Base-by-base conservation (phyloP, 2,888 invertebrate species). In the Campopleginae sp. region DNA sequence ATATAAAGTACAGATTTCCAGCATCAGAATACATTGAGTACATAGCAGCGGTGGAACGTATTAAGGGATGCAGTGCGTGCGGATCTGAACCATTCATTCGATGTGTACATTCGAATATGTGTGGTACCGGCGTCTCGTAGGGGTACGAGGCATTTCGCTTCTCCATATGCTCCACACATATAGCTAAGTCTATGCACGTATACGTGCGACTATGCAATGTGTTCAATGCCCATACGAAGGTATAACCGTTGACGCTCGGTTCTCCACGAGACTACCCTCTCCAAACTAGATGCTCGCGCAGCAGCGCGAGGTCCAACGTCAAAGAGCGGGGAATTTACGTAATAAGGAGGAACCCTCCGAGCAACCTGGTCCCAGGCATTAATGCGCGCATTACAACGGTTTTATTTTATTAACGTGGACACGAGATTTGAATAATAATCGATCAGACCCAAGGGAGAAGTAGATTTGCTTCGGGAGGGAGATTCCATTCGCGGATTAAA, bases 401-500 rank as follows among this genome's bases (percentile, higher is more conserved):
- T 91, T 92, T 92, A 92, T 90, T 90, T 90, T 91, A 91, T 92
- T 92, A 92, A 91, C 89, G 87, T 88, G 88, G 88, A 90, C 88
- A 87, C 88, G 85, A 88, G 89, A 92, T 91, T 91, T 92, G 88
- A 91, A 92, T 92, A 90, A 92, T 92, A 89, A 91, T 91, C 86
- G 80, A 82, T 63, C 85, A 87, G 89, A 66, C n/a, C 2, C 23
- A 58, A n/a, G 74, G 46, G 44, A 44, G 61, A 75, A 19, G 72
- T 8, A 27, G 61, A 75, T 75, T 75, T 46, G 12, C 46, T 46
- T 19, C 46, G 10, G 4, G n/a, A 78, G 93, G 75, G 90, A 92
- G 90, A 94, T 94, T 88, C 94, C 94, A 90, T 93, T 92, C 92
- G 94, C 94, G 90, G 94, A 93, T 84, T 94, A 91, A 87, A 90